Evolutionary conservation across 1,140 invertebrate species (phyloP).

Genomic region (Drosophila dunni): DNA sequence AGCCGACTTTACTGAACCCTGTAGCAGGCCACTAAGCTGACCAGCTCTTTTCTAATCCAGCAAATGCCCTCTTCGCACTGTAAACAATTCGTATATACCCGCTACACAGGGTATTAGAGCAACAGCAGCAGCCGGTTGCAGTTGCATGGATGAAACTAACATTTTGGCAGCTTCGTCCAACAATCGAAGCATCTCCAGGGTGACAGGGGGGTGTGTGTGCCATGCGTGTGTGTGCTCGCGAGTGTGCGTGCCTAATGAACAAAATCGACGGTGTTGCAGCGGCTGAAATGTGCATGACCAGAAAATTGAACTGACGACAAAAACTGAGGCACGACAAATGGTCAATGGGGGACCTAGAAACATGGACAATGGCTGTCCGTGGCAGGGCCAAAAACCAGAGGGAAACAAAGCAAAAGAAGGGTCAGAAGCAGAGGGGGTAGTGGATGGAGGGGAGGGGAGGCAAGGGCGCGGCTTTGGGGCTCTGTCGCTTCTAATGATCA

Average conservation of each 20-base stretch:
- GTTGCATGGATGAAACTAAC: constrained; percentile 19
- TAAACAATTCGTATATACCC: no score
- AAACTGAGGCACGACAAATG: constrained; percentile 75
- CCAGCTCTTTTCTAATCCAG: no score
- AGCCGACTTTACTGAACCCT: no score
- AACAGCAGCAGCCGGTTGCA: not conserved
- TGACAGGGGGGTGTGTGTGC: constrained; percentile 14
- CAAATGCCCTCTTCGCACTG: not conserved
- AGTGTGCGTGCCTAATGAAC: constrained; percentile 68
- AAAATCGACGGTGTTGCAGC: constrained; percentile 69
- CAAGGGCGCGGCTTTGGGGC: constrained; percentile 61
- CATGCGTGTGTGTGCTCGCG: constrained; percentile 32
- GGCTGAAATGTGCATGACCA: constrained; percentile 79
- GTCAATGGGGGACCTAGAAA: constrained; percentile 36
- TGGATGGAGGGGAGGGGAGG: no score
- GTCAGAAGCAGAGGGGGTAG: not conserved
- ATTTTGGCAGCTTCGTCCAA: constrained; percentile 32
- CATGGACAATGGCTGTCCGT: constrained; percentile 11
- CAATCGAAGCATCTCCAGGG: constrained; percentile 23
- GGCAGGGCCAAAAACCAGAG: not conserved
- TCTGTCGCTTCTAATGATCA: constrained; percentile 74
- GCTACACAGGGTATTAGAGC: not conserved
- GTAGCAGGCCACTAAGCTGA: no score
- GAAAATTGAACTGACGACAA: constrained; percentile 76
- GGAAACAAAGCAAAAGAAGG: no score